Evolutionary conservation across 2,888 invertebrate species (phyloP).

Genomic region (Dysmachus trigonus): DNA sequence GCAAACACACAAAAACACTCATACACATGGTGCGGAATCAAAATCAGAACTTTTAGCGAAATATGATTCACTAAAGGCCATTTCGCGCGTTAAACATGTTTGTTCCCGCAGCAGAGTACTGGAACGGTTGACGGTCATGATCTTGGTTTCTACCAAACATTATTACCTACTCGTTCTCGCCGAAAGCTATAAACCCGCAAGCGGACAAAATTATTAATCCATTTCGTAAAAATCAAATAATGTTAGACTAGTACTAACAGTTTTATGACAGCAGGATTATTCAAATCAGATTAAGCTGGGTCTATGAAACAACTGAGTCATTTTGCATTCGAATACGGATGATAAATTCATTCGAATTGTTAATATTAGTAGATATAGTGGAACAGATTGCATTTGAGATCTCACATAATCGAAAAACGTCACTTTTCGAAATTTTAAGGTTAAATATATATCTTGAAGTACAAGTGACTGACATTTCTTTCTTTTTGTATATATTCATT

Average conservation of each 20-base stretch:
- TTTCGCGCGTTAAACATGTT: neutral
- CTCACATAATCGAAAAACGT: no score
- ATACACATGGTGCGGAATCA: neutral
- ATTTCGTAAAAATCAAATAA: neutral
- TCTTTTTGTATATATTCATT: no score
- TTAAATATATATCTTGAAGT: no score
- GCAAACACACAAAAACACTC: neutral
- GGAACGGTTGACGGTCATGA: neutral
- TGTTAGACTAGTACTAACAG: neutral
- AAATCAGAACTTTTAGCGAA: neutral
- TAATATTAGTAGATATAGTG: no score
- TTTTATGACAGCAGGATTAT: neutral
- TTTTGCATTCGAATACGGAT: no score
- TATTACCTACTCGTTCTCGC: neutral
- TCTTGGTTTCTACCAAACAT: neutral
- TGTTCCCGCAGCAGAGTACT: neutral
- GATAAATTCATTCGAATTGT: no score
- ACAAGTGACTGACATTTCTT: no score
- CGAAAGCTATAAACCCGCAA: neutral
- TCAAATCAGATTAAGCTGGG: no score
- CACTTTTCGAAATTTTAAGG: no score
- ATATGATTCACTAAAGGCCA: conserved; percentile 7
- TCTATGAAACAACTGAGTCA: no score
- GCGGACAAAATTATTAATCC: neutral
- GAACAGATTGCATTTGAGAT: no score